These are phyloP conservation scores for Chelon auratus DNA, from an alignment of 2,797 vertebrate species.

Conservation along the genomic window DNA sequence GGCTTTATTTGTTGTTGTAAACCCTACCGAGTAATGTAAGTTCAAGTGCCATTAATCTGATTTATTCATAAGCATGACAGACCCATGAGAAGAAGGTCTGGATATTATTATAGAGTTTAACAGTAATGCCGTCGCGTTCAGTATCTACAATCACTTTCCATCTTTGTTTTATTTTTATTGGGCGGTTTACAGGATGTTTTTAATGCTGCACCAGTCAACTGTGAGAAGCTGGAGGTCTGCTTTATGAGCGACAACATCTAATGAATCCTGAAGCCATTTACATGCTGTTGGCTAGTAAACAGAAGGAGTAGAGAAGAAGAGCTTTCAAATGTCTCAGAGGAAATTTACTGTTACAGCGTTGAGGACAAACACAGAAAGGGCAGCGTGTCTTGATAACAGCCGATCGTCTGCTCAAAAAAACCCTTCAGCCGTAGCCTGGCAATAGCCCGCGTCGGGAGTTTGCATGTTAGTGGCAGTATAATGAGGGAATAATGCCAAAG, in stretches of 20 bases:
- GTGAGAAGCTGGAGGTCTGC: slow-evolving; percentile 47
- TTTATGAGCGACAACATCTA: slow-evolving; percentile 58
- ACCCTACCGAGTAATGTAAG: slow-evolving; percentile 19
- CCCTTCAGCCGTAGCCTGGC: slow-evolving; percentile 15
- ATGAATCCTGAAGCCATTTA: slow-evolving; percentile 68
- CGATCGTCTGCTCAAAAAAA: slow-evolving; percentile 25
- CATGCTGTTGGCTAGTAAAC: slow-evolving; percentile 42
- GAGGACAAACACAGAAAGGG: slow-evolving; percentile 42
- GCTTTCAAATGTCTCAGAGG: slow-evolving; percentile 47
- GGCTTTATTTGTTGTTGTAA: slow-evolving; percentile 24
- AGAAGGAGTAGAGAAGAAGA: slow-evolving; percentile 22
- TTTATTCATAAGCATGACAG: slow-evolving; percentile 48
- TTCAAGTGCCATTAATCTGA: slow-evolving; percentile 46
- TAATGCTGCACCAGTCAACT: slow-evolving; percentile 49
- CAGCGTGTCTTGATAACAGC: slow-evolving; percentile 49
- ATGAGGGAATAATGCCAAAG: slow-evolving; percentile 50
- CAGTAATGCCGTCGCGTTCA: slow-evolving; percentile 13
- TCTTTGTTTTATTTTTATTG: slow-evolving; percentile 45
- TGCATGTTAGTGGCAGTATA: slow-evolving; percentile 27
- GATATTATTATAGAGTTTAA: slow-evolving; percentile 36
- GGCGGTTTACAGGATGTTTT: slow-evolving; percentile 45
- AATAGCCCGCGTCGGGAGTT: slow-evolving; percentile 8
- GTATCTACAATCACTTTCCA: slow-evolving; percentile 10
- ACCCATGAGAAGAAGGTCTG: not conserved
- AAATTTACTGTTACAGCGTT: slow-evolving; percentile 53